phyloP scores from a whole-genome alignment of 2,797 vertebrate genomes.

The Avahi laniger region DNA sequence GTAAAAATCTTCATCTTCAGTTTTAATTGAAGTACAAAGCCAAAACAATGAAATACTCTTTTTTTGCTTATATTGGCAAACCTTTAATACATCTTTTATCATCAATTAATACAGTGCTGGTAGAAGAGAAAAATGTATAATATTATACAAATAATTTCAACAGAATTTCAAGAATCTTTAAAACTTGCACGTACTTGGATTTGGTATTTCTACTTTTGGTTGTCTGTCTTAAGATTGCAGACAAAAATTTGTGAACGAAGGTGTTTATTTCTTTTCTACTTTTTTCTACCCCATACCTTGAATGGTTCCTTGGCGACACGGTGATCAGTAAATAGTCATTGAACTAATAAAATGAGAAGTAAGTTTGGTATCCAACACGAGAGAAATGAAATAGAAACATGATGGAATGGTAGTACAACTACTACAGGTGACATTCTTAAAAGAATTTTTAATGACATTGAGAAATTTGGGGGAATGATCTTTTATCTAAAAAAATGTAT shows the following conservation, averaged over 20 bases:
- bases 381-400: too few relatives aligned
- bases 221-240: background rate
- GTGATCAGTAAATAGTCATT: background rate
- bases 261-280: background rate
- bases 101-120: background rate
- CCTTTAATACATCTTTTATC: background rate
- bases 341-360: background rate
- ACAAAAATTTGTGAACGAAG: background rate
- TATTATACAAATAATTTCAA: background rate
- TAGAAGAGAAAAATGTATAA: background rate
- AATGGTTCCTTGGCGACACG: background rate
- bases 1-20: background rate
- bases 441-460: background rate
- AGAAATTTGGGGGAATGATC: background rate
- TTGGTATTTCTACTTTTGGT: background rate
- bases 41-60: background rate
- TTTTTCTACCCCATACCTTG: background rate
- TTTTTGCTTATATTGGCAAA: background rate
- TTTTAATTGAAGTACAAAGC: background rate
- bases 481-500: background rate
- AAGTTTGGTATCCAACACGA: background rate
- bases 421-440: background rate
- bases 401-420: background rate
- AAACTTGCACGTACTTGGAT: background rate
- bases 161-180: background rate